A percentile compares a stretch with the other conserved stretches of the same genome.
Evolutionary conservation across 2,888 invertebrate species (phyloP).

Genomic region (Cephus pygmeus): DNA sequence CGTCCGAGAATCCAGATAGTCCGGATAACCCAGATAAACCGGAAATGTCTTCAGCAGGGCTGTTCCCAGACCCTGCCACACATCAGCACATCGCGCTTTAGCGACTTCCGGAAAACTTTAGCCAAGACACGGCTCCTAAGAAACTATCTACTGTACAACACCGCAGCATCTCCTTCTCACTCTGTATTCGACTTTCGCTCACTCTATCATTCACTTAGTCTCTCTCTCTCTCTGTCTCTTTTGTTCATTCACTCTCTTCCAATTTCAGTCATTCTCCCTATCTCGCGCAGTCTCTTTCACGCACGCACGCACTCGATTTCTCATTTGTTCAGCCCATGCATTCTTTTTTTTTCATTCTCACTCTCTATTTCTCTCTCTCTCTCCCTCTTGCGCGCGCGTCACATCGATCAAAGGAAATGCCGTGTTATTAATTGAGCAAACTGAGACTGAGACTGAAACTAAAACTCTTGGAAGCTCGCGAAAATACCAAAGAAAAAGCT

Average conservation of each 20-base stretch:
- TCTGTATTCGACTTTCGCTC: background rate
- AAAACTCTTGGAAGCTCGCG: background rate
- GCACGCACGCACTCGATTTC: background rate
- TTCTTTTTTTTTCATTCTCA: background rate
- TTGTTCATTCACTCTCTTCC: background rate
- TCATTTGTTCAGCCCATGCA: constrained; percentile 5
- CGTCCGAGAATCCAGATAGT: constrained; percentile 55
- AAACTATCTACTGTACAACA: background rate
- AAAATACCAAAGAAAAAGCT: constrained; percentile 16
- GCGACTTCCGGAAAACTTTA: background rate
- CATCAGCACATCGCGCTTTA: constrained; percentile 39
- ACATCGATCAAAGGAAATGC: constrained; percentile 25
- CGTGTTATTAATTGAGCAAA: constrained; percentile 17
- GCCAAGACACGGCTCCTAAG: background rate
- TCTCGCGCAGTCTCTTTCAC: constrained; percentile 4
- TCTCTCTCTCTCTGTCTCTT: background rate
- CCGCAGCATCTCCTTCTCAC: background rate
- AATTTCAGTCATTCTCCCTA: constrained; percentile 5
- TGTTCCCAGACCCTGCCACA: constrained; percentile 59
- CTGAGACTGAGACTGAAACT: background rate
- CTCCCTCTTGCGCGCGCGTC: constrained; percentile 8
- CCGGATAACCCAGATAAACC: constrained; percentile 56
- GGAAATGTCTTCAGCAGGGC: constrained; percentile 58
- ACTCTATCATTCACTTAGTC: background rate
- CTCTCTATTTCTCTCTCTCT: background rate